These are phyloP conservation scores for Tachysurus vachellii DNA, from an alignment of 2,113 vertebrate genomes.

Conservation along the genomic window DNA sequence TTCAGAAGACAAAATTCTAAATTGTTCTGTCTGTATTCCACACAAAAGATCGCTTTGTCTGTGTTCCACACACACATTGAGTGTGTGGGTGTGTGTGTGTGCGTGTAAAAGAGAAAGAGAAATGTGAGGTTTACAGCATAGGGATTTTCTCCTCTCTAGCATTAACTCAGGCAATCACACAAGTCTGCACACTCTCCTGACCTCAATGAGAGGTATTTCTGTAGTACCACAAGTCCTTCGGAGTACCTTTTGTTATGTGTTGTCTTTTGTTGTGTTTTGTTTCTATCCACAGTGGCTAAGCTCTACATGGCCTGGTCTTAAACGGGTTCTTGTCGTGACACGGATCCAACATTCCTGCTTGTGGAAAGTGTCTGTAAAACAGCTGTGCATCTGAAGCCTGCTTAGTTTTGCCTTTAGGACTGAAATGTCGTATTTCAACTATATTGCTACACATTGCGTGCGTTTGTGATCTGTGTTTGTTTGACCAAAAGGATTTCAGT, in stretches of 20 bases:
- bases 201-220: not conserved
- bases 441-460: not conserved
- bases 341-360: not conserved
- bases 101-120: not conserved
- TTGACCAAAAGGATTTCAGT: constrained; percentile 11
- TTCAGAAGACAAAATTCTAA: not conserved
- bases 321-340: not conserved
- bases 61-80: not conserved
- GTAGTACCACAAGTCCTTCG: not conserved
- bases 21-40: not conserved
- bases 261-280: not conserved
- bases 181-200: not conserved
- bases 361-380: not conserved
- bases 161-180: not conserved
- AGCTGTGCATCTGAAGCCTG: constrained; percentile 6
- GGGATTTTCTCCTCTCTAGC: not conserved
- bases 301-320: not conserved
- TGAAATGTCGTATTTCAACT: not conserved
- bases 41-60: not conserved
- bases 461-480: not conserved
- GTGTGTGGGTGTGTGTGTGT: not conserved
- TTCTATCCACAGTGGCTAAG: not conserved
- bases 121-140: not conserved
- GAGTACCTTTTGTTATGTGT: not conserved
- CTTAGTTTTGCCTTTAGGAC: too few relatives aligned